phyloP scores from a whole-genome alignment of 2,888 invertebrate species.

The Seladonia tumulorum region DNA sequence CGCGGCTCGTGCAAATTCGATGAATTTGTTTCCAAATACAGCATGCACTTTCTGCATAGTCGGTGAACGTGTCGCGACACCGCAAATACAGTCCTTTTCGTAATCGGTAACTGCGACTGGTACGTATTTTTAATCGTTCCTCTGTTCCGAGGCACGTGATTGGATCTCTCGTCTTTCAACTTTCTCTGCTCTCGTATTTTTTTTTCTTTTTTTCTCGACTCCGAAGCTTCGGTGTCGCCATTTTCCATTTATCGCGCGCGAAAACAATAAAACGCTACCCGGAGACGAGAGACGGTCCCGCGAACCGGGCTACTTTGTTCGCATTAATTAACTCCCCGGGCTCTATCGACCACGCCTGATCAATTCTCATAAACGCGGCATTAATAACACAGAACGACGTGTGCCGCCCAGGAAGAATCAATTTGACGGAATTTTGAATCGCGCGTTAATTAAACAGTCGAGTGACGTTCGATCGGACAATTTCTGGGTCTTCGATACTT shows the following conservation, averaged over 20 bases:
- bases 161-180: background rate
- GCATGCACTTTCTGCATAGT: constrained; percentile 56
- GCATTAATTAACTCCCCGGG: background rate
- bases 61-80: constrained; percentile 30
- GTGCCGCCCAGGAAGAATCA: background rate
- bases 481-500: background rate
- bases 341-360: background rate
- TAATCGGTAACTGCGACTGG: background rate
- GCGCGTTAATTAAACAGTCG: background rate
- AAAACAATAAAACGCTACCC: background rate
- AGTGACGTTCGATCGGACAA: background rate
- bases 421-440: constrained; percentile 6
- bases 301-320: background rate
- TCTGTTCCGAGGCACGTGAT: background rate
- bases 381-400: background rate
- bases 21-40: constrained; percentile 18
- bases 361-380: background rate
- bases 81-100: constrained; percentile 35
- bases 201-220: background rate
- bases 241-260: background rate
- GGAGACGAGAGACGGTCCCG: background rate
- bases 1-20: background rate
- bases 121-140: constrained; percentile 6
- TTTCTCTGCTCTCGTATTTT: background rate
- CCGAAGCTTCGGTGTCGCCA: background rate